Conservation (phyloP, 2,113 vertebrate genomes). For the Corythornis madagascariensis region DNA sequence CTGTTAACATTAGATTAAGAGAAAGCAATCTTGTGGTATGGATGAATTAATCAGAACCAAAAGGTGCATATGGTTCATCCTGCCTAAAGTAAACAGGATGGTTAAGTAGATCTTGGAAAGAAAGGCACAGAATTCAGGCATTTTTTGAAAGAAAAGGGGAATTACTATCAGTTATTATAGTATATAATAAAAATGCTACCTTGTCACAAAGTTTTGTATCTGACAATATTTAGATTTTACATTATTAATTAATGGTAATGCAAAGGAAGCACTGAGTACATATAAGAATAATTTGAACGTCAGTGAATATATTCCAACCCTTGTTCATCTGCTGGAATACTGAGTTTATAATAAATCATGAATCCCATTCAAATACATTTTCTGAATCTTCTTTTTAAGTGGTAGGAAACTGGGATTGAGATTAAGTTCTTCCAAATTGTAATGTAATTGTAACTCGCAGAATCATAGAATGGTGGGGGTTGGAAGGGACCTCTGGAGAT, state of each 20-base stretch:
- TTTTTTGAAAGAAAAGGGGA: not conserved
- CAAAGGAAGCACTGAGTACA: not conserved
- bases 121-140: not conserved
- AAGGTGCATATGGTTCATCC: not conserved
- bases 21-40: not conserved
- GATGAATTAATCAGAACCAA: not conserved
- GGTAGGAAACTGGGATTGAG: not conserved
- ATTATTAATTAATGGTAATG: not conserved
- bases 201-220: not conserved
- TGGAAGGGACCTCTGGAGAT: no score
- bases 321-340: not conserved
- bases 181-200: not conserved
- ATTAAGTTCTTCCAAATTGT: not conserved
- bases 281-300: not conserved
- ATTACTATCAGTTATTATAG: not conserved
- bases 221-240: not conserved
- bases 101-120: not conserved
- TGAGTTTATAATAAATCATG: constrained; percentile 29
- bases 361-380: constrained; percentile 14
- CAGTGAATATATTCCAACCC: not conserved
- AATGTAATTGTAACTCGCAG: not conserved
- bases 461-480: no score
- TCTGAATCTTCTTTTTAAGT: not conserved
- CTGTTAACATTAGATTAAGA: constrained; percentile 9
- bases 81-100: not conserved